Conservation (phyloP, 1,140 invertebrate species). For the Orius laevigatus region DNA sequence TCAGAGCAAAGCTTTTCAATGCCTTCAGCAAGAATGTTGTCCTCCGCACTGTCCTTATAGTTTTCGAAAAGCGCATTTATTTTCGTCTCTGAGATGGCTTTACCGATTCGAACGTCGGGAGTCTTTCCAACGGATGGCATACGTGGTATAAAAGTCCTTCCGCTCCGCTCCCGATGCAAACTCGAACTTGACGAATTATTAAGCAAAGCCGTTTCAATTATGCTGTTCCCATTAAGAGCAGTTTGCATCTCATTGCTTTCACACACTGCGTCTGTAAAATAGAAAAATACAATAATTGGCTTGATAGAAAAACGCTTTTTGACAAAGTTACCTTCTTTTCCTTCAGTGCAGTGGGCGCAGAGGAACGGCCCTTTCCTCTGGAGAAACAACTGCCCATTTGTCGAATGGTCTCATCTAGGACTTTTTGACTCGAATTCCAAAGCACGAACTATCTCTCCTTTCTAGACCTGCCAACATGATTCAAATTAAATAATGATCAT, state of each 20-base stretch:
- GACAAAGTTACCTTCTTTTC: slow-evolving; percentile 15
- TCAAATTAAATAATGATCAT: no score
- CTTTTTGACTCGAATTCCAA: no score
- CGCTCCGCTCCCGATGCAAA: slow-evolving; percentile 19
- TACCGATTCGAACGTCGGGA: slow-evolving; percentile 17
- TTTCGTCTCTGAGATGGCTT: slow-evolving; percentile 53
- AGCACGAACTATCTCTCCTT: no score
- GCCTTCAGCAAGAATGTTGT: slow-evolving; percentile 77
- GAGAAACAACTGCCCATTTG: slow-evolving; percentile 22
- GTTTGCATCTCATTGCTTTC: slow-evolving; percentile 9
- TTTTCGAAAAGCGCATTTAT: slow-evolving; percentile 70
- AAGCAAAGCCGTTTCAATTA: slow-evolving; percentile 8
- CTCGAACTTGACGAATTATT: slow-evolving; percentile 1
- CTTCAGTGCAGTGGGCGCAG: slow-evolving; percentile 16
- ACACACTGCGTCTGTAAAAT: slow-evolving; percentile 17
- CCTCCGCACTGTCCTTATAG: slow-evolving; percentile 73
- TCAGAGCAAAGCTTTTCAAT: slow-evolving; percentile 82
- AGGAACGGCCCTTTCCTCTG: slow-evolving; percentile 18
- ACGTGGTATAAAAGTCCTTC: slow-evolving; percentile 24
- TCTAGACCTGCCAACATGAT: no score
- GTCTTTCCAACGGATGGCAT: slow-evolving; percentile 22
- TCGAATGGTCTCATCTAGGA: neutral
- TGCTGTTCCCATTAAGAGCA: slow-evolving; percentile 18
- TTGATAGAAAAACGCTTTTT: neutral
- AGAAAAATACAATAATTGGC: neutral